A percentile compares a stretch with the other conserved stretches of the same genome.
These are phyloP conservation scores for Acanthochromis polyacanthus DNA, from an alignment of 2,113 vertebrate species.

Conservation along the genomic window DNA sequence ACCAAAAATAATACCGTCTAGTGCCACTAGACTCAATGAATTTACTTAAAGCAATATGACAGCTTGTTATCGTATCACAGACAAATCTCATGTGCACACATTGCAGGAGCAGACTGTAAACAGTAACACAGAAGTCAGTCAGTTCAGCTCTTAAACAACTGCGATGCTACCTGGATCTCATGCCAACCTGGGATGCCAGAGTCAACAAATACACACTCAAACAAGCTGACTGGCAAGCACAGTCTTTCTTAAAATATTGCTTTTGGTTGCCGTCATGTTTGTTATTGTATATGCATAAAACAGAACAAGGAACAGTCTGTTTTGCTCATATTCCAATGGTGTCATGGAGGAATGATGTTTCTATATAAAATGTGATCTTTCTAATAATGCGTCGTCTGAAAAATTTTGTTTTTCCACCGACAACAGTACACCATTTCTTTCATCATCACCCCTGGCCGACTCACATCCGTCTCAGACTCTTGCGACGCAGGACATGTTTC, in stretches of 20 bases:
- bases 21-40: slow-evolving; percentile 3
- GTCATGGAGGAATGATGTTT: slow-evolving; percentile 30
- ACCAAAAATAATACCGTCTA: slow-evolving; percentile 20
- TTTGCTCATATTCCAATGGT: slow-evolving; percentile 25
- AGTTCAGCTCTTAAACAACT: not conserved
- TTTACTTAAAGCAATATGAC: slow-evolving; percentile 43
- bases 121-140: slow-evolving; percentile 14
- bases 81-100: slow-evolving; percentile 39
- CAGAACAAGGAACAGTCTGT: slow-evolving; percentile 3
- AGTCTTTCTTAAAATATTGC: slow-evolving; percentile 7
- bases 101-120: slow-evolving; percentile 29
- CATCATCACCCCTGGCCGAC: slow-evolving; percentile 39
- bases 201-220: slow-evolving; percentile 10
- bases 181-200: not conserved
- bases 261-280: not conserved
- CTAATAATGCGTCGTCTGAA: slow-evolving; percentile 53
- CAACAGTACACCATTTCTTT: slow-evolving; percentile 28
- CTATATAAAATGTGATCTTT: slow-evolving; percentile 39
- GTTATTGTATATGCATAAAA: slow-evolving; percentile 20
- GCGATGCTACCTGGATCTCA: not conserved
- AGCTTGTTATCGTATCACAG: slow-evolving; percentile 36
- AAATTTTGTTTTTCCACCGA: slow-evolving; percentile 23
- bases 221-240: slow-evolving; percentile 10
- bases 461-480: slow-evolving; percentile 46
- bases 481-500: slow-evolving; percentile 54